phyloP scores from a whole-genome alignment of 2,113 vertebrate genomes.

The Motacilla tschutschensis region DNA sequence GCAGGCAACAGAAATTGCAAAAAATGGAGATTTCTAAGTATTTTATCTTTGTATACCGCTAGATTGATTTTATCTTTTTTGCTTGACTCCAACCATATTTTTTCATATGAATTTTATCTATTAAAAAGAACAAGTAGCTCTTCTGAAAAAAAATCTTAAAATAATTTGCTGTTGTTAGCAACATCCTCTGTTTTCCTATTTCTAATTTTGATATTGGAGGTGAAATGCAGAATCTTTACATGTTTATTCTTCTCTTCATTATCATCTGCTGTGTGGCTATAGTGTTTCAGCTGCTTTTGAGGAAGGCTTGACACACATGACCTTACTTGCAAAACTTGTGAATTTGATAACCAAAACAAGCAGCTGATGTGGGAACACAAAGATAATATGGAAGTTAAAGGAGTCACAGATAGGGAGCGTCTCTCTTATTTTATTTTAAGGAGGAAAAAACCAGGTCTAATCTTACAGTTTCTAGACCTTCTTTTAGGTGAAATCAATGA shows the following conservation, averaged over 20 bases:
- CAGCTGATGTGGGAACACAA: conserved; percentile 11
- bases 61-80: not conserved
- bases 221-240: not conserved
- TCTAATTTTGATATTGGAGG: not conserved
- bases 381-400: not conserved
- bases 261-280: not conserved
- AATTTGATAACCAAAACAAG: conserved; percentile 19
- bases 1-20: not conserved
- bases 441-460: not conserved
- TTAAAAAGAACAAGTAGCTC: not conserved
- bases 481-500: not conserved
- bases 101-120: not conserved
- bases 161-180: not conserved
- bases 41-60: not conserved
- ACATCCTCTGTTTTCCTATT: not conserved
- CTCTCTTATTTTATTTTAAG: not conserved
- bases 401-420: not conserved
- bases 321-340: not conserved
- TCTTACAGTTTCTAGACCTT: not conserved
- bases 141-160: not conserved
- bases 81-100: fast-evolving
- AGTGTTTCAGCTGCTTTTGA: not conserved
- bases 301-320: not conserved
- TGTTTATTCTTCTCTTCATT: not conserved
- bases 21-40: not conserved